A percentile compares a stretch with the other conserved stretches of the same genome.
These are phyloP conservation scores for Hydrolagus affinis DNA, from an alignment of 2,113 vertebrate species.

Conservation along the genomic window DNA sequence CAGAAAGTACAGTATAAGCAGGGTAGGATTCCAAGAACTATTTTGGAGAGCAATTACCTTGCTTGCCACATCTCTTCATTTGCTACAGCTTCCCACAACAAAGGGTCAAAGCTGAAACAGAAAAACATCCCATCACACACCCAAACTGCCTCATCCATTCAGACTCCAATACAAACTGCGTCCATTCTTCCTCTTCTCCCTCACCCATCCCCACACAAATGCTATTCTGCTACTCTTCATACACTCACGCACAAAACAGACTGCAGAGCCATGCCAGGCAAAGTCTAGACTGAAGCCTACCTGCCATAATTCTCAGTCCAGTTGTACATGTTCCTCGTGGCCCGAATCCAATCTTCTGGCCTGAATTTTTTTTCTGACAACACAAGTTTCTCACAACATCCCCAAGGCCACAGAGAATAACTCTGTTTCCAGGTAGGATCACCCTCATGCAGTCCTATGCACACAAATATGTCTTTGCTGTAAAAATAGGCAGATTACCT, in stretches of 20 bases:
- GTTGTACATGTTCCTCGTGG: conserved; percentile 75
- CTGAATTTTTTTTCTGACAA: conserved; percentile 59
- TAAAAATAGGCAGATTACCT: conserved; percentile 34
- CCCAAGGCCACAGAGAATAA: conserved; percentile 81
- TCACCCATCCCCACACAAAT: too few species aligned
- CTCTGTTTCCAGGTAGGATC: conserved; percentile 77
- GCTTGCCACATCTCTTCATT: conserved; percentile 99
- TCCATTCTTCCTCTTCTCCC: too few species aligned
- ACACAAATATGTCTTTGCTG: conserved; percentile 78
- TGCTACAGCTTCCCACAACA: conserved; percentile 89
- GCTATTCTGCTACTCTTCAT: too few species aligned
- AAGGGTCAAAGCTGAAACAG: conserved; percentile 67
- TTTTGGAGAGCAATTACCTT: conserved; percentile 58
- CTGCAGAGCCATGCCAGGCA: too few species aligned
- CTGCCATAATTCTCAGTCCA: conserved; percentile 77
- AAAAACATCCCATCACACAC: conserved; percentile 15
- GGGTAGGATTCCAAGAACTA: too few species aligned
- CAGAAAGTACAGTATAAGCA: too few species aligned
- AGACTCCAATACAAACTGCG: not conserved
- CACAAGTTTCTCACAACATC: conserved; percentile 80
- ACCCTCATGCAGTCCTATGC: conserved; percentile 85
- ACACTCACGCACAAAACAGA: too few species aligned
- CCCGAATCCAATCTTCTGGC: conserved; percentile 69
- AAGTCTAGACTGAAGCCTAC: conserved; percentile 36
- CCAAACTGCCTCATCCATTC: not conserved